Base-by-base conservation (phyloP, 2,797 vertebrate species). In the Myiotriccus ornatus region DNA sequence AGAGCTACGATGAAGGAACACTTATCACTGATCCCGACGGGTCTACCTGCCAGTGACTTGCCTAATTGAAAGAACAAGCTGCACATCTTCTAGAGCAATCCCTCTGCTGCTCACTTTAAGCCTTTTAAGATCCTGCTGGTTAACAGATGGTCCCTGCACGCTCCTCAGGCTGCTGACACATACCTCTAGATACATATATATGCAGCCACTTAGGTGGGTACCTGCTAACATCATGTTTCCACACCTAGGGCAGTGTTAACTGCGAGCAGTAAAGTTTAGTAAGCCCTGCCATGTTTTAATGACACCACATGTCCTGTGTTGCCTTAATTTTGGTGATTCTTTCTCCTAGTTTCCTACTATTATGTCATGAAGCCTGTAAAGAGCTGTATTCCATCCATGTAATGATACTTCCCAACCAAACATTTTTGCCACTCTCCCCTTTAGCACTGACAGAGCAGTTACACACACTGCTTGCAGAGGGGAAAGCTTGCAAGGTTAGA, bases 61-160 rank as follows among this genome's bases (percentile, higher is more conserved):
- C 7, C 14, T 43, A 84, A 80, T 4, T 46, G 70, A 69, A 85
- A 89, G 71, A 74, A 44, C 27, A 83, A 70, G 70, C 3, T 28
- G 4, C 23, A 25, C 37, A 21, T 14, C 57, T 83, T 88, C 19
- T 1, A 1, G 41, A 73, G 89, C 0, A 0, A 88, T 56, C 39
- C 64, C 63, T 64, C 55, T 18, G 41, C 75, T 83, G 78, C 64
- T 49, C 74, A 62, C 39, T 63, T 88, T 5, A 63, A 90, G 78
- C 67, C 77, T 81, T 90, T 93, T 87, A 92, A 88, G 55, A 13
- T 75, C 94, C 25, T 10, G 70, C 86, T 89, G 89, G n/a, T 57
- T 88, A 84, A 64, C 80, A 90, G 87, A 93, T 89, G 87, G 93
- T 78, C 82, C 84, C 83, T 60, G 68, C 52, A 65, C 0, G 5